Base-by-base conservation (phyloP, 2,888 invertebrate genomes). In the Chrysolina americana region DNA sequence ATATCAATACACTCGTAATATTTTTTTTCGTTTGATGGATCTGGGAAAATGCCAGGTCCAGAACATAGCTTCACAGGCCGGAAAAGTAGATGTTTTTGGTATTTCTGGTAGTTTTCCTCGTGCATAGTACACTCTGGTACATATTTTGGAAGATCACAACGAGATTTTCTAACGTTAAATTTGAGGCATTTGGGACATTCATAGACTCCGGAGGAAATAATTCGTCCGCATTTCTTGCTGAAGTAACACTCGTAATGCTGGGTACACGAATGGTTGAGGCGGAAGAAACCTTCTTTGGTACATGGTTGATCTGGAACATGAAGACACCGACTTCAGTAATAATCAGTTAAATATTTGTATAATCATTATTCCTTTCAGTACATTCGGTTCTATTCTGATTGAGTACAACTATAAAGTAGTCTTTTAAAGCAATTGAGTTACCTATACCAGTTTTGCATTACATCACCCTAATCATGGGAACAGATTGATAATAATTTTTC, bases 1-100 rank as follows among this genome's bases (percentile, higher is more conserved):
- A 79, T 75, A 64, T 83, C 81, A 13, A 85, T 76, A 69, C 86
- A 86, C 21, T 85, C 68, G 68, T 86, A 84, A 72, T 81, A 86
- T 62, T 79, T 78, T 5, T 71, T 76, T 65, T 85, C 85, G 48
- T 81, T 79, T 4, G 44, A 13, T 13, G 78, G 73, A 79, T 85
- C 85, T 0, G 84, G 79, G 77, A 78, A 85, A 74, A 81, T 82
- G 8, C 86, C 86, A 41, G 79, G 73, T 2, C 66, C 63, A 41
- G 65, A 59, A 64, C 86, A 86, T 21, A 50, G 73, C 70, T 48
- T 66, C 9, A 50, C 66, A 66, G 66, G 66, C 36, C 23, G 47
- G 50, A 50, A 50, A 47, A 66, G 41, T 15, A 13, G 5, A 36
- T 66, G 6, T 48, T 50, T 21, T 10, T 66, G 23, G 15, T 36